phyloP scores from a whole-genome alignment of 2,888 invertebrate genomes.

The Drosophila subsilvestris region DNA sequence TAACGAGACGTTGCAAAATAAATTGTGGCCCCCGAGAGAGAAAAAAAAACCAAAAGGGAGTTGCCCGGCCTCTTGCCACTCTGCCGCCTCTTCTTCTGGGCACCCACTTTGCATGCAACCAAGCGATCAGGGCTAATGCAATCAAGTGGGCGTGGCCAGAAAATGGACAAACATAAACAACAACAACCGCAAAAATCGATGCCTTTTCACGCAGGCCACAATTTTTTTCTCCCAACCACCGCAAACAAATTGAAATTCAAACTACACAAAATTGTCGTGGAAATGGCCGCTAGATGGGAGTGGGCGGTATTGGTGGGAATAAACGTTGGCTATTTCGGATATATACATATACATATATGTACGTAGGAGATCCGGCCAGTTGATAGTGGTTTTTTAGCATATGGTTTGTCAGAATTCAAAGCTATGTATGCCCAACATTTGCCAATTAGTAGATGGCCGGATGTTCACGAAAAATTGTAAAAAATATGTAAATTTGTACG shows the following conservation, averaged over 20 bases:
- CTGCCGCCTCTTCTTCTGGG: background rate
- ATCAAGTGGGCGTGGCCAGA: slow-evolving; percentile 52
- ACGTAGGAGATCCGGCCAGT: background rate
- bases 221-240: slow-evolving; percentile 1
- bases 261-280: slow-evolving; percentile 21
- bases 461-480: background rate
- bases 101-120: slow-evolving; percentile 34
- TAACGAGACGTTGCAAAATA: slow-evolving; percentile 31
- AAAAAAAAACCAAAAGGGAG: slow-evolving; percentile 26
- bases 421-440: background rate
- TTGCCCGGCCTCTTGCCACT: background rate
- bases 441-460: slow-evolving; percentile 15
- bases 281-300: background rate
- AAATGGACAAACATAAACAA: slow-evolving; percentile 11
- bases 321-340: background rate
- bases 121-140: slow-evolving; percentile 44
- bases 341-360: background rate
- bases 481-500: background rate
- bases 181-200: slow-evolving; percentile 32
- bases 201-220: slow-evolving; percentile 31
- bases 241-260: slow-evolving; percentile 45
- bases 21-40: slow-evolving; percentile 14
- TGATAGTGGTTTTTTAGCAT: slow-evolving; percentile 3
- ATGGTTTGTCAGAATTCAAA: background rate
- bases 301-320: background rate